Evolutionary conservation across 2,113 vertebrate genomes (phyloP).

Genomic region (Suricata suricatta): DNA sequence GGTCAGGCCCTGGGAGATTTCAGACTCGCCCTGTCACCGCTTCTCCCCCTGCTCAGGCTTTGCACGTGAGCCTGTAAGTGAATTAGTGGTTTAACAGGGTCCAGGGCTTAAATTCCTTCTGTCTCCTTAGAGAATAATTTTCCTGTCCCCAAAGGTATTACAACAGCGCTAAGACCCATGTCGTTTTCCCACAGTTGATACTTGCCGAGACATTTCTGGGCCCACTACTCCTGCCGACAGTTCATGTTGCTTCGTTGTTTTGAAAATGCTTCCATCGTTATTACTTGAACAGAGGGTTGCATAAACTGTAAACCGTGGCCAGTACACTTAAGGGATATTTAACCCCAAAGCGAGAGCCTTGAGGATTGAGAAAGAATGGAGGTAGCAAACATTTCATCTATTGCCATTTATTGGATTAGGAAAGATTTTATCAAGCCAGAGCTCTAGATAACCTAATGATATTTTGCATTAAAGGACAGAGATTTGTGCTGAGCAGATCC

Average conservation of each 20-base stretch:
- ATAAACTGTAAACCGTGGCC: conserved; percentile 65
- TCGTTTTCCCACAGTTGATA: not conserved
- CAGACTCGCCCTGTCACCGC: not conserved
- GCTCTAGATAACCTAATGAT: conserved; percentile 68
- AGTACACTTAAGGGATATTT: conserved; percentile 56
- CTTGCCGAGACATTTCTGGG: conserved; percentile 32
- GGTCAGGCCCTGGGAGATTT: not conserved
- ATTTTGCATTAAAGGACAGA: conserved; percentile 71
- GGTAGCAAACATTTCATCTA: conserved; percentile 62
- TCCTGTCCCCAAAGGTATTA: conserved; percentile 31
- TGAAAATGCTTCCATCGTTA: not conserved
- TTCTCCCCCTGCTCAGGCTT: not conserved
- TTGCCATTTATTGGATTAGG: conserved; percentile 70
- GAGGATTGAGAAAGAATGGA: conserved; percentile 38
- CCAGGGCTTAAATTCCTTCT: not conserved
- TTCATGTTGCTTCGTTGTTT: conserved; percentile 49
- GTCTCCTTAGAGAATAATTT: conserved; percentile 38
- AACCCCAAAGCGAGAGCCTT: conserved; percentile 66
- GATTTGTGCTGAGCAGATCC: conserved; percentile 52
- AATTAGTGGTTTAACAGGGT: conserved; percentile 35
- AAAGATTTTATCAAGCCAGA: conserved; percentile 68
- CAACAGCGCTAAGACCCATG: not conserved
- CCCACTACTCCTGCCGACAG: not conserved
- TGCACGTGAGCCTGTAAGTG: not conserved
- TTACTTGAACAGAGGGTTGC: conserved; percentile 66